These are phyloP conservation scores for Phalacrocorax brasilianus DNA, from an alignment of 2,113 vertebrate genomes.

Conservation along the genomic window DNA sequence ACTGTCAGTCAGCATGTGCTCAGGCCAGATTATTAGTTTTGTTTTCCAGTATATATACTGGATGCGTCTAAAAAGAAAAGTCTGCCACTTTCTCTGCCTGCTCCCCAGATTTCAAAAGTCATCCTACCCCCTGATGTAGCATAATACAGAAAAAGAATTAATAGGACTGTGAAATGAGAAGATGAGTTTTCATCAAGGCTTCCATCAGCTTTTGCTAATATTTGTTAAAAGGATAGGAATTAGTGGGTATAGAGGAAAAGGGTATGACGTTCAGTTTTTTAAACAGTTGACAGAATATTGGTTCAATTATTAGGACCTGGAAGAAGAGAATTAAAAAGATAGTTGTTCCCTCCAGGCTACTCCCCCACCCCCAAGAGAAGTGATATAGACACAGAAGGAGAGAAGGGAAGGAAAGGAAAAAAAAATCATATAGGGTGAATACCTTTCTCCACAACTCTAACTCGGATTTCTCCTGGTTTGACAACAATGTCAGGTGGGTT, in stretches of 20 bases:
- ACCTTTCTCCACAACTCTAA: constrained; percentile 92
- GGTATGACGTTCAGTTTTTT: background rate
- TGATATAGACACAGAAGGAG: background rate
- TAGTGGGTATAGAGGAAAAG: background rate
- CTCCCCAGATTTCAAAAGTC: background rate
- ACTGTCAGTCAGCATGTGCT: background rate
- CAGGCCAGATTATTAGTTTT: background rate
- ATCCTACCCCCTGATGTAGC: background rate
- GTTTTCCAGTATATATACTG: background rate
- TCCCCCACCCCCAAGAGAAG: background rate
- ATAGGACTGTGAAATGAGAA: background rate
- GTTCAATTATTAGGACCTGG: background rate
- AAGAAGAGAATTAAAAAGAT: background rate
- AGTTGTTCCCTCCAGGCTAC: background rate
- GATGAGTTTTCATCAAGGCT: background rate
- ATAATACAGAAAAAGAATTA: background rate
- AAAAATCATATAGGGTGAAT: background rate
- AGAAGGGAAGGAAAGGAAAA: fast-evolving
- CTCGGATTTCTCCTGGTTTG: constrained; percentile 76
- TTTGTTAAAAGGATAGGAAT: background rate
- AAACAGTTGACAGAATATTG: background rate
- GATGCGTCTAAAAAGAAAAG: background rate
- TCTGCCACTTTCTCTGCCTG: background rate
- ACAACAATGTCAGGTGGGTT: constrained; percentile 89
- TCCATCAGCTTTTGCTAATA: background rate